Evolutionary conservation across 2,888 invertebrate genomes (phyloP).

Genomic region (Amphiduros pacificus): DNA sequence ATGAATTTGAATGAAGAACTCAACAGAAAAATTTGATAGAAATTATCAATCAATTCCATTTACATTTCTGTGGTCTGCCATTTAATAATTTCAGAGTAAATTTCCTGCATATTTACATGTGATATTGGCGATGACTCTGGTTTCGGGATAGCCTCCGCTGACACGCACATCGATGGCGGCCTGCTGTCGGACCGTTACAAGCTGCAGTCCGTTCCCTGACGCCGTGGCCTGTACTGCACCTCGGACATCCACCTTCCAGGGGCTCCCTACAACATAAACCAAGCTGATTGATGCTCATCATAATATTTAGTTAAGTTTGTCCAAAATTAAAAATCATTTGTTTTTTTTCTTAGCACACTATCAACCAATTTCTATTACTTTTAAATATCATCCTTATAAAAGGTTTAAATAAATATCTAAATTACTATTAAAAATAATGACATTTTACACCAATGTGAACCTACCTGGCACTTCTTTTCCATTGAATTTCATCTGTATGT

Average conservation of each 20-base stretch:
- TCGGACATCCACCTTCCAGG: constrained; percentile 83
- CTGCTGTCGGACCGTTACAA: constrained; percentile 82
- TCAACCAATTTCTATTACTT: too few species aligned
- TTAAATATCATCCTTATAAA: too few species aligned
- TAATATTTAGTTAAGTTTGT: too few species aligned
- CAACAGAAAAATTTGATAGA: too few species aligned
- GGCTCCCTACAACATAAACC: constrained; percentile 69
- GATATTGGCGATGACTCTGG: constrained; percentile 30
- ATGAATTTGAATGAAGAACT: too few species aligned
- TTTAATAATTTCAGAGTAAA: not conserved
- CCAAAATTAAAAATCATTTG: too few species aligned
- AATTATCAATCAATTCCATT: too few species aligned
- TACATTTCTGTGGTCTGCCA: not conserved
- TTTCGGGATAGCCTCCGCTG: constrained; percentile 63
- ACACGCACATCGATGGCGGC: constrained; percentile 88
- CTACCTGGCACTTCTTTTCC: constrained; percentile 77
- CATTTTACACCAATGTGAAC: too few species aligned
- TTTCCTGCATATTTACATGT: constrained; percentile 15
- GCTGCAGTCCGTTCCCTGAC: constrained; percentile 83
- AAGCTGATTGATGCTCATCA: not conserved
- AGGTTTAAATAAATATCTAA: too few species aligned
- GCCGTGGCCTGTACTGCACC: constrained; percentile 67
- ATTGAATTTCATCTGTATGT: constrained; percentile 93
- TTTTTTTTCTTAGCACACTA: too few species aligned
- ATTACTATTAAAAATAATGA: too few species aligned